Evolutionary conservation across 2,797 vertebrate species (phyloP).

Genomic region (Arrhamphus sclerolepis): DNA sequence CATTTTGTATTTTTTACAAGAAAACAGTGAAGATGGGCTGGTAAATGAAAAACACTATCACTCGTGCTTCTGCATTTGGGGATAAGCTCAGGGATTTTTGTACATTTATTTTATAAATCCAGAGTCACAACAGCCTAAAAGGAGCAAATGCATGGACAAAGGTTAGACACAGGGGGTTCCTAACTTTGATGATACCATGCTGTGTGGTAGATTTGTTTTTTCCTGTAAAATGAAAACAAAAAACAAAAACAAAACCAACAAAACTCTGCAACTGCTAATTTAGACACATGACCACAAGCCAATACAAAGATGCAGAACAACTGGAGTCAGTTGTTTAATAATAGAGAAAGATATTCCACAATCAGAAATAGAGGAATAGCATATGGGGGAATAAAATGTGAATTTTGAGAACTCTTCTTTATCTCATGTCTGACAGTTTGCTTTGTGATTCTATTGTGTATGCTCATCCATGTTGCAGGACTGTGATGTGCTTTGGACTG

Average conservation of each 20-base stretch:
- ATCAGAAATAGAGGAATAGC: too few relatives aligned
- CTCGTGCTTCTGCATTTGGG: too few relatives aligned
- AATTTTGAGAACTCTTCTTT: not conserved
- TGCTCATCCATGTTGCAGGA: conserved; percentile 82
- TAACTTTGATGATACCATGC: not conserved
- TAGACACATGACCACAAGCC: not conserved
- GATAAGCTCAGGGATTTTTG: too few relatives aligned
- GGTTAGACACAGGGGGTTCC: not conserved
- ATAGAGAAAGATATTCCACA: too few relatives aligned
- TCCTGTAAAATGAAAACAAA: not conserved
- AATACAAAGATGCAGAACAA: not conserved
- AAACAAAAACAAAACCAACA: not conserved
- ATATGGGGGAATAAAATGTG: too few relatives aligned
- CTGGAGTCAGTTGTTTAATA: too few relatives aligned
- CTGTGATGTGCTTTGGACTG: conserved; percentile 94
- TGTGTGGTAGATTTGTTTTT: not conserved
- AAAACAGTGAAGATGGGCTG: too few relatives aligned
- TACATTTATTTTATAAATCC: too few relatives aligned
- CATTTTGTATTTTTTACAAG: too few relatives aligned
- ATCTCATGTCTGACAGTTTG: not conserved
- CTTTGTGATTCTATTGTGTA: conserved; percentile 11
- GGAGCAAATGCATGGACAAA: too few relatives aligned
- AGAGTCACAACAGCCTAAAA: too few relatives aligned
- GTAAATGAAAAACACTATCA: too few relatives aligned
- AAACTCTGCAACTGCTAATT: conserved; percentile 1